Evolutionary conservation across 2,113 vertebrate genomes (phyloP), one percentile per base, ranked within the genome.

Genomic region (Elgaria multicarinata): DNA sequence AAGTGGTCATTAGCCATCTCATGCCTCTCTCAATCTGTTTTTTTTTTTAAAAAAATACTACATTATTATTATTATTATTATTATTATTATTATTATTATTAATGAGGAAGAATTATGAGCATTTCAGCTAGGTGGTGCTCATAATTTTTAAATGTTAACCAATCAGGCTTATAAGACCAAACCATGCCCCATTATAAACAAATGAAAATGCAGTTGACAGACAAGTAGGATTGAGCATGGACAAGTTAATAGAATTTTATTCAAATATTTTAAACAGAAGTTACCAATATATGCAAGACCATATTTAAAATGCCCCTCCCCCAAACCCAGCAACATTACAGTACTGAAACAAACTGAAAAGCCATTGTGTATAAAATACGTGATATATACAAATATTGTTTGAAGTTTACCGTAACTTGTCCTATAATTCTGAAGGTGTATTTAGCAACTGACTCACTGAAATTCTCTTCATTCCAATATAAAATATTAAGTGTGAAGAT

Each of bases 211-310:
- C 42, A 67, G n/a, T 5, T 72, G 64, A 85, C 28, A 71, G 9
- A 62, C 28, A 83, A 58, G 22, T 53, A 42, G 24, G 44, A 67
- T 62, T 1, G 50, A 91, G 93, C 96, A 96, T 75, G 85, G 75
- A 82, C 62, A 92, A 94, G 76, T 88, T 91, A 94, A 95, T 83
- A 95, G 89, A 91, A 91, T 83, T 92, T 87, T 91, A 93, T 90
- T 95, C 91, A 92, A 95, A 93, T 92, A 93, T 93, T 97, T 90
- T 50, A 10, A 95, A 91, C 46, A 81, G 84, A 91, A 72, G 39
- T 0, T n/a, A 75, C 90, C 87, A 93, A 0, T 91, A 93, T 90
- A 93, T 0, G 55, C 89, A 90, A 84, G 66, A 46, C 93, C 93
- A 95, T 92, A 94, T 85, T 91, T 85, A 94, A 85, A 84, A 91